phyloP scores from a whole-genome alignment of 2,888 invertebrate species.

The Thera britannica region DNA sequence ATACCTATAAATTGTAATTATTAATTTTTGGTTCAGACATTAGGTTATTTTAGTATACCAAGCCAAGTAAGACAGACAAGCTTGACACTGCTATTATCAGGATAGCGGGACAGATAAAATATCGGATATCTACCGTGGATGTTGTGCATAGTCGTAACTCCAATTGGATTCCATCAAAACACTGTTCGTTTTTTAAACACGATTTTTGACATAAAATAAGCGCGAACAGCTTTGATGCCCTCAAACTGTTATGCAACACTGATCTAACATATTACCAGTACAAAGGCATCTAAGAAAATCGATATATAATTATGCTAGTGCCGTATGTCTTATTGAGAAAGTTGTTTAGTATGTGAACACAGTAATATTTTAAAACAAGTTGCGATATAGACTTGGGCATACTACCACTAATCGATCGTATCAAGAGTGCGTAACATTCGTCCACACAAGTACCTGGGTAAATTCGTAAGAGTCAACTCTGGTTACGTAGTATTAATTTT shows the following conservation, averaged over 20 bases:
- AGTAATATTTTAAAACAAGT: slow-evolving; percentile 24
- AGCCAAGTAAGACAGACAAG: too few species aligned
- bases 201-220: not conserved
- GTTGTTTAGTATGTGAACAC: slow-evolving; percentile 28
- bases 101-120: not conserved
- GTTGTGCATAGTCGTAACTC: not conserved
- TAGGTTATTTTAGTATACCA: too few species aligned
- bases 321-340: slow-evolving; percentile 25
- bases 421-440: not conserved
- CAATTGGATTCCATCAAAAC: not conserved
- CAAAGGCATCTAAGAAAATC: slow-evolving; percentile 19
- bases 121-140: not conserved
- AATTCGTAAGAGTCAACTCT: too few species aligned
- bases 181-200: not conserved
- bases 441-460: too few species aligned
- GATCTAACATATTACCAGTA: slow-evolving; percentile 13
- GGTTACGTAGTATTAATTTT: too few species aligned
- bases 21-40: too few species aligned
- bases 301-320: slow-evolving; percentile 23
- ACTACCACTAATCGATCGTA: not conserved
- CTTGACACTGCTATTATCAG: not conserved
- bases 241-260: slow-evolving; percentile 15
- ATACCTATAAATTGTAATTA: too few species aligned
- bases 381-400: slow-evolving; percentile 17
- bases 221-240: not conserved